Conservation (phyloP, 1,140 invertebrate genomes). For the Ceratina australensis region DNA sequence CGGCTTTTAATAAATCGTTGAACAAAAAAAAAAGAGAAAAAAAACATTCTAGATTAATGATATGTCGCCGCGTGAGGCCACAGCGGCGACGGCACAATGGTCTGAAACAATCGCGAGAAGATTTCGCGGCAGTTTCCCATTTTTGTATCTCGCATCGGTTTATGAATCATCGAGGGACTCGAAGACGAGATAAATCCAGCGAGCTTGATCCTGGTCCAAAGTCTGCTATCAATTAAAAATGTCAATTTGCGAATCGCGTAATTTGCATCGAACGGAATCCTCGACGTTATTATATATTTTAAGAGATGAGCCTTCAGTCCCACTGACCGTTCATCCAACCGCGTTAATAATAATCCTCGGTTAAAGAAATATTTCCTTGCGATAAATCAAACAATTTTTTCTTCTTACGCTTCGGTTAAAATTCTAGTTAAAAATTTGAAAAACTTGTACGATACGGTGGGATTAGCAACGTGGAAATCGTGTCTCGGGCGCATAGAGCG, state of each 20-base stretch:
- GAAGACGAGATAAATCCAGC: too few species aligned
- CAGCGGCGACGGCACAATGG: too few species aligned
- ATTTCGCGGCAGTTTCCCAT: too few species aligned
- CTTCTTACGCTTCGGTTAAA: background rate
- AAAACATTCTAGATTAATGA: background rate
- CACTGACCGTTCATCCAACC: slow-evolving; percentile 45
- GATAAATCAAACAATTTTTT: background rate
- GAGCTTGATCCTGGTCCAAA: background rate
- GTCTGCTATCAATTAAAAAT: slow-evolving; percentile 41
- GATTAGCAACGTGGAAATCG: background rate
- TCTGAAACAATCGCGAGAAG: too few species aligned
- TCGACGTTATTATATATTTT: slow-evolving; percentile 5
- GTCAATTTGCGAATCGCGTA: slow-evolving; percentile 41
- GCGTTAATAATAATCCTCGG: background rate
- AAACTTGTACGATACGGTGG: too few species aligned
- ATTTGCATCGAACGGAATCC: slow-evolving; percentile 48
- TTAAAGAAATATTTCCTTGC: slow-evolving; percentile 11
- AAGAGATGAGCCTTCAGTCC: slow-evolving; percentile 38
- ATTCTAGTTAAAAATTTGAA: too few species aligned
- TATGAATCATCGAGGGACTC: slow-evolving; percentile 9
- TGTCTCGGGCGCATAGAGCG: background rate
- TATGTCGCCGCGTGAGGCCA: too few species aligned
- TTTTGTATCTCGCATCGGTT: too few species aligned
- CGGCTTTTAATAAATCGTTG: background rate
- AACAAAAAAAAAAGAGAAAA: too few species aligned